Conservation (phyloP, 23 tunicate genomes). For the Trididemnum miniatum region DNA sequence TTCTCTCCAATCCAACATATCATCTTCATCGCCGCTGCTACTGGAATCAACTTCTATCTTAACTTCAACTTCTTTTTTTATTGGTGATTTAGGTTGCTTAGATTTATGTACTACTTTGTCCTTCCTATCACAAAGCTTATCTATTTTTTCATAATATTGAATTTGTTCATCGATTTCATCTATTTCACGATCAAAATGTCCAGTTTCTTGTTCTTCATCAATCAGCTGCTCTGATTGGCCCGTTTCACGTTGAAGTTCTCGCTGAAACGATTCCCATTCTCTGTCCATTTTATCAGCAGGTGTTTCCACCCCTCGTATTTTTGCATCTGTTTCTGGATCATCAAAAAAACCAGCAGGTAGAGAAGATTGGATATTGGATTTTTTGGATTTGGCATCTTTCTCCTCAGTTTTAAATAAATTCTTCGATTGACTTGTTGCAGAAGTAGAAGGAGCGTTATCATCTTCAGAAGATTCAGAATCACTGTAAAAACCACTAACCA, state of each 20-base stretch:
- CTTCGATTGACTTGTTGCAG: neutral
- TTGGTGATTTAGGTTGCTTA: constrained; percentile 17
- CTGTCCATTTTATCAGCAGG: constrained; percentile 94
- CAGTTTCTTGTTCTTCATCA: constrained; percentile 88
- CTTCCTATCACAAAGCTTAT: constrained; percentile 56
- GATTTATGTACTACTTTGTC: constrained; percentile 5
- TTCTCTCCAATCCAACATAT: constrained; percentile 81
- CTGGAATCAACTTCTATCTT: constrained; percentile 32
- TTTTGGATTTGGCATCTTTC: neutral
- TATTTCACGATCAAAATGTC: constrained; percentile 81
- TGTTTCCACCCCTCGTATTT: constrained; percentile 96
- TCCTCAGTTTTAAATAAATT: neutral
- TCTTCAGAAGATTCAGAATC: constrained; percentile 30
- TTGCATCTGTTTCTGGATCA: constrained; percentile 84
- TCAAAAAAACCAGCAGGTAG: constrained; percentile 95
- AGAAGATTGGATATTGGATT: constrained; percentile 4
- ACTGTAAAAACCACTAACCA: constrained; percentile 29
- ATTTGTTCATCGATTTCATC: constrained; percentile 81
- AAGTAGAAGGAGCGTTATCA: neutral
- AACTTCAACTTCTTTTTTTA: neutral
- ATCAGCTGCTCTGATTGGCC: constrained; percentile 89
- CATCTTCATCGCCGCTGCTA: constrained; percentile 55
- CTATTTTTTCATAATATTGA: constrained; percentile 45
- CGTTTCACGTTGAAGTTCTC: constrained; percentile 67
- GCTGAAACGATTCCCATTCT: constrained; percentile 90